Conservation (phyloP, 1,140 invertebrate species). For the Camponotus vicinus region DNA sequence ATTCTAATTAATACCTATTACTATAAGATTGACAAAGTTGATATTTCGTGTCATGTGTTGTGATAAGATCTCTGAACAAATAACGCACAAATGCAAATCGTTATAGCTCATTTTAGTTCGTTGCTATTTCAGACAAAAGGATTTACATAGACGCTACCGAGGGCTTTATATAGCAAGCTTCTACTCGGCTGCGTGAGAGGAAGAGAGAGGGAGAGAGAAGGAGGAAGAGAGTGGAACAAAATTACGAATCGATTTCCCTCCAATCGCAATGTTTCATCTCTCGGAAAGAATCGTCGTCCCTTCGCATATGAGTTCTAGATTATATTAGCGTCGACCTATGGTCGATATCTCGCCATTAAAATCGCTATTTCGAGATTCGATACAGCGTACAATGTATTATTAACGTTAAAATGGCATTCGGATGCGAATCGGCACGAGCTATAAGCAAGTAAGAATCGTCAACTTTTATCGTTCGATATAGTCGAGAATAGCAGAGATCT, state of each 20-base stretch:
- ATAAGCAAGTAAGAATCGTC: not conserved
- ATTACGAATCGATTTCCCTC: conserved; percentile 41
- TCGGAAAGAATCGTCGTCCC: conserved; percentile 51
- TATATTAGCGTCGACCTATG: conserved; percentile 16
- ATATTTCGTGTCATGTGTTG: not conserved
- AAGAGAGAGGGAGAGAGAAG: conserved; percentile 37
- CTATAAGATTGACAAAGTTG: no score
- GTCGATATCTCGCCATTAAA: conserved; percentile 23
- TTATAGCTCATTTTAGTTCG: conserved; percentile 2
- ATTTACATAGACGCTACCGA: not conserved
- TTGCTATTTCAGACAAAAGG: conserved; percentile 20
- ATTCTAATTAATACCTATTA: no score
- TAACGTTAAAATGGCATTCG: conserved; percentile 7
- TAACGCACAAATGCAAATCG: not conserved
- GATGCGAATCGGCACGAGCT: not conserved
- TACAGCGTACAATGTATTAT: not conserved
- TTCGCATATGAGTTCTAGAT: conserved; percentile 22
- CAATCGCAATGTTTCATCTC: conserved; percentile 59
- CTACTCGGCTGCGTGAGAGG: not conserved
- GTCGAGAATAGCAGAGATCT: not conserved
- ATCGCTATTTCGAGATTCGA: conserved; percentile 6
- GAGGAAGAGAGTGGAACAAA: conserved; percentile 45
- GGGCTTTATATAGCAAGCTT: conserved; percentile 40
- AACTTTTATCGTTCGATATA: not conserved
- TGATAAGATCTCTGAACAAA: not conserved